Evolutionary conservation across 2,888 invertebrate species (phyloP), one percentile per base, ranked within the genome.

Genomic region (Pyrgus malvae): DNA sequence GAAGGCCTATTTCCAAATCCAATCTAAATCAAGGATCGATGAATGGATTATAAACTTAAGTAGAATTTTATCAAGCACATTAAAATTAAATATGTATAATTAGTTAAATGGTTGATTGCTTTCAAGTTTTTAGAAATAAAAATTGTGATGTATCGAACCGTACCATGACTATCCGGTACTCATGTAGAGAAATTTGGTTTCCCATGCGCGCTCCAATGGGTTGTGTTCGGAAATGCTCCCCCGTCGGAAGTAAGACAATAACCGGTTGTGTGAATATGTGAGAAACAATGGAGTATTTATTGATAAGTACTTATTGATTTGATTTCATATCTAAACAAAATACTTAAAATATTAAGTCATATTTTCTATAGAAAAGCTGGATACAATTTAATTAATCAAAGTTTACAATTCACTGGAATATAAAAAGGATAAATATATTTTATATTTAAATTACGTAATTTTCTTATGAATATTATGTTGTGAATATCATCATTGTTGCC

Each of bases 161-260:
- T 45, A 38, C 21, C 23, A 16, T 60, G 19, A 9, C 21, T 62
- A 64, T 65, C 29, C 27, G 37, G 29, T 16, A 45, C 51, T 48
- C 59, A 57, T 73, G 72, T 71, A 63, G 60, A 65, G 76, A 74
- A 76, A 80, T 78, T 67, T 65, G 48, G 66, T 69, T 65, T 67
- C 62, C 57, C 46, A 62, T 68, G 58, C 68, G 67, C 78, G 82
- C 69, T 77, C 62, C 69, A 76, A 59, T 74, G 76, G 63, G 48
- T 65, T 59, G 55, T 56, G 67, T 68, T 82, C 80, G 85, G 85
- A 85, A 84, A 74, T 76, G 73, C 78, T 82, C 76, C 77, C 70
- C 66, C 69, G 74, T 76, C 80, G 84, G 85, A 84, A 81, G 74
- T 77, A 63, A 69, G 69, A 54, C 38, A 54, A 54, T 54, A 68